phyloP scores from a whole-genome alignment of 2,888 invertebrate genomes.

The Drosophila mimica region DNA sequence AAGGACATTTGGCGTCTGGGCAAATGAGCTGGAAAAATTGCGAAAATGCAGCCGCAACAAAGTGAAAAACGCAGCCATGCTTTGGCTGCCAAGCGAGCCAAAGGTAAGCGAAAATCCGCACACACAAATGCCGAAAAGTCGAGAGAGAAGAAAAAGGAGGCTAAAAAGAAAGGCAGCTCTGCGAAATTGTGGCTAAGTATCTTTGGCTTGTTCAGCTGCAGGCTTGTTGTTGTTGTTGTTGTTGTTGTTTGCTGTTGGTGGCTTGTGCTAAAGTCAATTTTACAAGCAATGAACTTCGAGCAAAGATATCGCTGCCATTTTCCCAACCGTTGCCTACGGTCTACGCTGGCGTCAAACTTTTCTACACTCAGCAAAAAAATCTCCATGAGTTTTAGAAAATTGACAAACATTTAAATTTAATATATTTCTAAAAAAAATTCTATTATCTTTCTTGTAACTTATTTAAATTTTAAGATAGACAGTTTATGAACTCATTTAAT shows the following conservation, averaged over 20 bases:
- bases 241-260: conserved; percentile 27
- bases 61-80: conserved; percentile 52
- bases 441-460: too few relatives aligned
- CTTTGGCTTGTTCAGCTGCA: conserved; percentile 70
- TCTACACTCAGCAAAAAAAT: conserved; percentile 5
- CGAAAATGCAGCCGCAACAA: conserved; percentile 60
- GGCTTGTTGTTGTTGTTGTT: conserved; percentile 41
- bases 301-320: conserved; percentile 55
- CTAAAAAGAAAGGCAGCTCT: conserved; percentile 53
- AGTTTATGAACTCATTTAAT: too few relatives aligned
- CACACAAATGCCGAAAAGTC: conserved; percentile 1
- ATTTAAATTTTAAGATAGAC: too few relatives aligned
- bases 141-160: conserved; percentile 11
- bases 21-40: conserved; percentile 75
- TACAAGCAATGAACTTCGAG: conserved; percentile 75
- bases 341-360: conserved; percentile 67
- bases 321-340: conserved; percentile 36
- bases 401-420: too few relatives aligned
- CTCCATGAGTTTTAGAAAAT: neutral
- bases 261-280: conserved; percentile 72
- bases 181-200: conserved; percentile 71
- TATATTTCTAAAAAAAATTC: too few relatives aligned
- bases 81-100: conserved; percentile 44
- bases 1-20: conserved; percentile 72
- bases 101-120: conserved; percentile 51